phyloP scores from a whole-genome alignment of 2,888 invertebrate species.

The Scaptomyza tumidula region DNA sequence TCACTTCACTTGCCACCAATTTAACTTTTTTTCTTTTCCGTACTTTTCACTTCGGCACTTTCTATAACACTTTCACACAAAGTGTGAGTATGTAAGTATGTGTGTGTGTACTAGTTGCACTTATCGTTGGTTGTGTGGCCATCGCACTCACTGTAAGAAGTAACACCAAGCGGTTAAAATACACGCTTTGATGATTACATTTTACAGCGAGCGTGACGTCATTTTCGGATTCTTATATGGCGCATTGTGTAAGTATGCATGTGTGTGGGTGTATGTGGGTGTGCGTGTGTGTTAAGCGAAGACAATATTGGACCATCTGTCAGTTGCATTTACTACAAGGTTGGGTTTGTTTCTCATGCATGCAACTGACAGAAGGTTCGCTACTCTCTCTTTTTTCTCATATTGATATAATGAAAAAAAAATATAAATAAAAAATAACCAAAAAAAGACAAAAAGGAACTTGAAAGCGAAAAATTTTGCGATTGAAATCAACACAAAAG shows the following conservation, averaged over 20 bases:
- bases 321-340: conserved; percentile 28
- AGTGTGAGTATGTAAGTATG: background rate
- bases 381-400: conserved; percentile 1
- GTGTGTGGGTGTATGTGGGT: background rate
- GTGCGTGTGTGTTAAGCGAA: background rate
- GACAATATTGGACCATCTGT: conserved; percentile 23
- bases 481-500: conserved; percentile 56
- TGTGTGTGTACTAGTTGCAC: conserved; percentile 3
- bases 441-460: conserved; percentile 10
- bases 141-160: conserved; percentile 97
- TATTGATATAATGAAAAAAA: background rate
- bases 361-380: conserved; percentile 14
- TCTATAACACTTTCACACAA: no score
- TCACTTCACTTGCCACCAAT: conserved; percentile 44
- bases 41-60: conserved; percentile 13
- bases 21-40: conserved; percentile 22
- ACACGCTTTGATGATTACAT: conserved; percentile 92
- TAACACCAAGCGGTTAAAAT: conserved; percentile 94
- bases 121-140: conserved; percentile 26
- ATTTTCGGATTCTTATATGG: background rate
- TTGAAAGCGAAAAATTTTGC: conserved; percentile 36
- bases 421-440: background rate
- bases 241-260: conserved; percentile 5
- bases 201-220: conserved; percentile 92
- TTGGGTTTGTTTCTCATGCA: background rate